Base-by-base conservation (phyloP, 2,888 invertebrate species). In the Netelia fuscicornis region DNA sequence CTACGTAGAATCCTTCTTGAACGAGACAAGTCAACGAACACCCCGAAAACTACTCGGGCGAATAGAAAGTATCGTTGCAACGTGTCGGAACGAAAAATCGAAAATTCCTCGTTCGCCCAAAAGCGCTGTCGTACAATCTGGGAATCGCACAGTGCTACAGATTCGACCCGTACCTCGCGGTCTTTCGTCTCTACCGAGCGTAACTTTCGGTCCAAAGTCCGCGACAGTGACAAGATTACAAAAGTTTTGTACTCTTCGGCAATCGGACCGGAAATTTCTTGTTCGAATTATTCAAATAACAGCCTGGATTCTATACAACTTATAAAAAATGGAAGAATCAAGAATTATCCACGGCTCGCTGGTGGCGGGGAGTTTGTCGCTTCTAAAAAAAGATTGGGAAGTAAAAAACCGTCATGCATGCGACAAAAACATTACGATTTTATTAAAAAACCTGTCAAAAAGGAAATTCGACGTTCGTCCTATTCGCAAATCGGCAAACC, bases 1-100 rank as follows among this genome's bases (percentile, higher is more conserved):
- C 71, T 91, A 0, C 84, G 86, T 6, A 85, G 81, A 72, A 78
- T 89, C 13, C 70, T 90, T 13, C 64, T 89, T 56, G 87, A 88
- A 17, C 85, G 85, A 5, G 84, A 87, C 64, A 90, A 88, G 67
- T 84, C 86, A 1, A 88, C 87, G 3, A 87, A 87, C 30, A 88
- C 89, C 1, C 87, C 87, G 52, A 89, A 87, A 71, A 88, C 81
- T 10, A 87, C 78, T 13, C 68, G 89, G 11, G 83, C 68, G 9
- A 86, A 83, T 23, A 81, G 87, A 17, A 87, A 86, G 8, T 89
- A 87, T 74, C 84, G 81, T 0, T 74, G 87, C 17, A 89, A 88
- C 48, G 84, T 86, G 23, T 88, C 86, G 1, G 85, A 76, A 10
- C 87, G 77, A 11, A 88, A 88, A 23, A 84, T 81, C 8, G 86